Percentiles rank a stretch among this genome's conserved stretches.
These are phyloP conservation scores for Tipula helvola DNA, from an alignment of 2,888 invertebrate species.

Conservation along the genomic window DNA sequence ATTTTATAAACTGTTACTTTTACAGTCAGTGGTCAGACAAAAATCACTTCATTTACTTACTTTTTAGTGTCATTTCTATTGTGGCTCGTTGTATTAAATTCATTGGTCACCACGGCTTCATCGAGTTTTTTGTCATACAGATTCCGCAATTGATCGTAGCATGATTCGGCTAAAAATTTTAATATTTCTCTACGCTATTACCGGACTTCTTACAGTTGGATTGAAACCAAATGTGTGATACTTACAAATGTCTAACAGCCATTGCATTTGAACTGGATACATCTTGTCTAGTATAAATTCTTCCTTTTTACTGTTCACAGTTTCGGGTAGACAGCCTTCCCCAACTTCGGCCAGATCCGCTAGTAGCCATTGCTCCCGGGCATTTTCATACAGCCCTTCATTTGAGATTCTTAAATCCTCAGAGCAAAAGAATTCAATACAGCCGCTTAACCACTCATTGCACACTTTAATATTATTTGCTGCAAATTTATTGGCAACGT, in stretches of 20 bases:
- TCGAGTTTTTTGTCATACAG: conserved; percentile 15
- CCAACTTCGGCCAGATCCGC: conserved; percentile 40
- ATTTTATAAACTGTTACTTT: not conserved
- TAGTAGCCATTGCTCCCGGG: conserved; percentile 41
- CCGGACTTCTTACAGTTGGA: too few relatives aligned
- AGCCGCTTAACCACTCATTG: conserved; percentile 8
- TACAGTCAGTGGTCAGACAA: not conserved
- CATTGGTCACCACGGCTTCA: conserved; percentile 10
- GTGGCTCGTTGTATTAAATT: not conserved
- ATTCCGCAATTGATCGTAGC: conserved; percentile 15
- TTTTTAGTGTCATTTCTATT: not conserved
- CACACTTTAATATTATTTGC: not conserved
- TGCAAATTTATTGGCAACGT: not conserved
- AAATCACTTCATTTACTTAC: not conserved
- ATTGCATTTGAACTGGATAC: conserved; percentile 40
- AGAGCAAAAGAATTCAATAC: conserved; percentile 14
- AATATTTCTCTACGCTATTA: too few relatives aligned
- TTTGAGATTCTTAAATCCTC: conserved; percentile 18
- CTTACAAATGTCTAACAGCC: conserved; percentile 38
- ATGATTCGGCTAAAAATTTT: conserved; percentile 14
- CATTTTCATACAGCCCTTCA: conserved; percentile 35
- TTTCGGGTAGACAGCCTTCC: conserved; percentile 36
- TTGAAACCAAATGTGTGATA: conserved; percentile 23
- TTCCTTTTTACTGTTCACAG: conserved; percentile 30
- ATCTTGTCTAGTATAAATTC: conserved; percentile 30